A percentile compares a stretch with the other conserved stretches of the same genome.
These are phyloP conservation scores for Luehdorfia chinensis DNA, from an alignment of 1,140 invertebrate species.

Conservation along the genomic window DNA sequence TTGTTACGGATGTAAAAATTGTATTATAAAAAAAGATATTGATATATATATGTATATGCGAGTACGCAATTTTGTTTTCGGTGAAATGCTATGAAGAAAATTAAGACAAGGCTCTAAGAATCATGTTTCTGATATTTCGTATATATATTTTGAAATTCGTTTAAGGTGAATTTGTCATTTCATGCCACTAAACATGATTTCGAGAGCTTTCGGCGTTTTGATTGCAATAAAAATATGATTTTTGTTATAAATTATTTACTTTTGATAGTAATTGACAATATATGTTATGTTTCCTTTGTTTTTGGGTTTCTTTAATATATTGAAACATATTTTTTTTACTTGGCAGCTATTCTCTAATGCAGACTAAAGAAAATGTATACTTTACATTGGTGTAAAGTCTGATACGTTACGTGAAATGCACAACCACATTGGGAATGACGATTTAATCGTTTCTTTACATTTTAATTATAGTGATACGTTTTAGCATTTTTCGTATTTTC, in stretches of 20 bases:
- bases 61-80: neutral
- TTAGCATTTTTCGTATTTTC: neutral
- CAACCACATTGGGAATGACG: neutral
- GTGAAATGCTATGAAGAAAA: neutral
- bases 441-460: neutral
- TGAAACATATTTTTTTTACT: constrained; percentile 6
- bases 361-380: neutral
- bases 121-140: constrained; percentile 12
- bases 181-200: constrained; percentile 18
- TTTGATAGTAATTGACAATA: too few species aligned
- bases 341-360: constrained; percentile 11
- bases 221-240: too few species aligned
- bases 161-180: constrained; percentile 8
- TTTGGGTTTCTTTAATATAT: constrained; percentile 2
- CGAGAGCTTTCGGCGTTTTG: constrained; percentile 6
- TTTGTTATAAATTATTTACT: too few species aligned
- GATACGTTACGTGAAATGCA: neutral
- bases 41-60: neutral
- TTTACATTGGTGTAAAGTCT: neutral
- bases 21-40: constrained; percentile 12
- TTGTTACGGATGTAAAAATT: constrained; percentile 17
- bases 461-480: neutral
- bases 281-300: too few species aligned
- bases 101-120: constrained; percentile 13
- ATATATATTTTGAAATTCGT: neutral